Percentiles rank a stretch among this genome's conserved stretches.
These are phyloP conservation scores for Doryteuthis pealeii DNA, from an alignment of 1,140 invertebrate genomes.

Conservation along the genomic window DNA sequence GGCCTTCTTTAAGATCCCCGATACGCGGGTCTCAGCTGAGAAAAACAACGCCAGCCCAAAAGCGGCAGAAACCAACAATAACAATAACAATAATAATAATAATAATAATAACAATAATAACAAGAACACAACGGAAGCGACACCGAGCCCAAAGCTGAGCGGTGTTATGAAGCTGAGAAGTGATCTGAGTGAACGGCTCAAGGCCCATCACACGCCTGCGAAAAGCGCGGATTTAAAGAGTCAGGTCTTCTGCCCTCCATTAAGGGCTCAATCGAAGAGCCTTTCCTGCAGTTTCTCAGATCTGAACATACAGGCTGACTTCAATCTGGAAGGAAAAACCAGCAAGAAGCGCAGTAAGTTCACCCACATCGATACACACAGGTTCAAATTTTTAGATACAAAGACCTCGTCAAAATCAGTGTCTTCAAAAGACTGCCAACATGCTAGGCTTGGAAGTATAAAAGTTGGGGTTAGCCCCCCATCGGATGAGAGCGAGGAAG, in stretches of 20 bases:
- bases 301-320: neutral
- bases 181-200: neutral
- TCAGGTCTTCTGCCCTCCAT: neutral
- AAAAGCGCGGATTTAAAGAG: neutral
- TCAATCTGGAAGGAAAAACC: neutral
- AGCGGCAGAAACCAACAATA: neutral
- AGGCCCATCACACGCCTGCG: neutral
- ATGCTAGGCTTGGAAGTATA: neutral
- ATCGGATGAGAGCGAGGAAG: neutral
- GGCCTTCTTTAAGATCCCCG: slow-evolving; percentile 1
- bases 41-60: neutral
- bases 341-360: neutral
- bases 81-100: neutral
- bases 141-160: neutral
- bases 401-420: neutral
- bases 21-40: neutral
- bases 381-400: neutral
- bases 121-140: too few species aligned
- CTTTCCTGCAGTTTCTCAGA: slow-evolving; percentile 1
- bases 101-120: neutral
- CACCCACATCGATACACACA: neutral
- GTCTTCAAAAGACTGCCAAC: slow-evolving; percentile 5
- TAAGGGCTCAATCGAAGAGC: neutral
- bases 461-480: neutral
- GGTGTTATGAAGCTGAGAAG: neutral